Evolutionary conservation across 2,797 vertebrate genomes (phyloP).

Genomic region (Propithecus deckenii): DNA sequence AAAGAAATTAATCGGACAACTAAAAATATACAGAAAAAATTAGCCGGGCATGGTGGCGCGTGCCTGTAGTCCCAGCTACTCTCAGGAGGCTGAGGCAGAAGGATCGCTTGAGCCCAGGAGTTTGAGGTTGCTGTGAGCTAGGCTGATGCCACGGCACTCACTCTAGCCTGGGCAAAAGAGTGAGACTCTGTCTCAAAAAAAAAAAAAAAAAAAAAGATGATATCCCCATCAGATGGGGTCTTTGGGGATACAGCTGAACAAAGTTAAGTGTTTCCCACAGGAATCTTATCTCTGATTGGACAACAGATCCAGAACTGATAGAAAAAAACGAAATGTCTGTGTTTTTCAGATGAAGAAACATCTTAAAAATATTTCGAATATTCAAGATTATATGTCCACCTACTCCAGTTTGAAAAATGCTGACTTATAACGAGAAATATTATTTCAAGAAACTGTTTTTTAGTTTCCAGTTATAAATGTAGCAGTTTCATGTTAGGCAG

Average conservation of each 20-base stretch:
- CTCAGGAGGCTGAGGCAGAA: too few relatives aligned
- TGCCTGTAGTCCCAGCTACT: too few relatives aligned
- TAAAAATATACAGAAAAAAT: too few relatives aligned
- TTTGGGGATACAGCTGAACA: not conserved
- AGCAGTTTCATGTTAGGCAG: not conserved
- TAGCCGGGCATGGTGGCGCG: too few relatives aligned
- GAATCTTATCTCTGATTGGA: not conserved
- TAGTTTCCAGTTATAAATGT: not conserved
- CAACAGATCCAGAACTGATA: not conserved
- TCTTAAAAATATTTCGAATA: not conserved
- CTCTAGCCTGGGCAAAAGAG: too few relatives aligned
- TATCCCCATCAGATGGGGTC: not conserved
- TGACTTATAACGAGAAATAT: not conserved
- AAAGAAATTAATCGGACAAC: too few relatives aligned
- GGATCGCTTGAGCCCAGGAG: too few relatives aligned
- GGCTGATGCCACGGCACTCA: too few relatives aligned
- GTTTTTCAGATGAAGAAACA: not conserved
- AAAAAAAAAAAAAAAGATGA: not conserved
- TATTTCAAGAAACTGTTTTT: not conserved
- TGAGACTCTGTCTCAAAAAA: too few relatives aligned
- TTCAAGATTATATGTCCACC: not conserved
- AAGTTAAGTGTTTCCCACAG: not conserved
- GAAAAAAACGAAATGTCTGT: not conserved
- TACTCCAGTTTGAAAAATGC: not conserved
- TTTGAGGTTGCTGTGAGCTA: too few relatives aligned